Conservation (phyloP, 2,113 vertebrate genomes). For the Ivindomyrus marchei region DNA sequence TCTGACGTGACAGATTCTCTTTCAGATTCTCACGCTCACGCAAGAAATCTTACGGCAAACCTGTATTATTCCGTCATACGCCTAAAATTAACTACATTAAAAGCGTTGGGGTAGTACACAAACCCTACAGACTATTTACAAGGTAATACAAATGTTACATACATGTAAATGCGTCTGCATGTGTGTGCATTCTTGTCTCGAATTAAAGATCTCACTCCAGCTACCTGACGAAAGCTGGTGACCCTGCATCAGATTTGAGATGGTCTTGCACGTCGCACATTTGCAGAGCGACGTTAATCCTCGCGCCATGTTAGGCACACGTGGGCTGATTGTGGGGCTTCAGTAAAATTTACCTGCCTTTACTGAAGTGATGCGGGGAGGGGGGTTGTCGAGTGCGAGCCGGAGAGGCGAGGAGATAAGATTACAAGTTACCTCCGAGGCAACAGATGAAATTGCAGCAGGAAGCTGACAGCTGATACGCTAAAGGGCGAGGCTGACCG, state of each 20-base stretch:
- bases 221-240: too few relatives aligned
- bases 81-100: neutral
- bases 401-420: slow-evolving; percentile 50
- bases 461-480: slow-evolving; percentile 45
- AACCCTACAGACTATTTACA: neutral
- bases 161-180: too few relatives aligned
- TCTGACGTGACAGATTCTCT: neutral
- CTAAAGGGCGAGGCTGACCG: neutral
- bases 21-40: neutral
- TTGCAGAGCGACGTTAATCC: neutral
- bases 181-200: too few relatives aligned
- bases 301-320: neutral
- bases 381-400: slow-evolving; percentile 32
- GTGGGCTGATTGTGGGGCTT: neutral
- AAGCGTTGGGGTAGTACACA: neutral
- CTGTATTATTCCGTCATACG: neutral
- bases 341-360: neutral
- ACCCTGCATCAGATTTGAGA: neutral
- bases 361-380: neutral
- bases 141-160: neutral
- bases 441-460: slow-evolving; percentile 44
- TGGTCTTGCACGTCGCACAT: neutral
- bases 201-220: too few relatives aligned
- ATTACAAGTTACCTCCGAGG: slow-evolving; percentile 47
- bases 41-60: neutral